phyloP scores from a whole-genome alignment of 2,113 vertebrate genomes.

The Indicator maculatus region DNA sequence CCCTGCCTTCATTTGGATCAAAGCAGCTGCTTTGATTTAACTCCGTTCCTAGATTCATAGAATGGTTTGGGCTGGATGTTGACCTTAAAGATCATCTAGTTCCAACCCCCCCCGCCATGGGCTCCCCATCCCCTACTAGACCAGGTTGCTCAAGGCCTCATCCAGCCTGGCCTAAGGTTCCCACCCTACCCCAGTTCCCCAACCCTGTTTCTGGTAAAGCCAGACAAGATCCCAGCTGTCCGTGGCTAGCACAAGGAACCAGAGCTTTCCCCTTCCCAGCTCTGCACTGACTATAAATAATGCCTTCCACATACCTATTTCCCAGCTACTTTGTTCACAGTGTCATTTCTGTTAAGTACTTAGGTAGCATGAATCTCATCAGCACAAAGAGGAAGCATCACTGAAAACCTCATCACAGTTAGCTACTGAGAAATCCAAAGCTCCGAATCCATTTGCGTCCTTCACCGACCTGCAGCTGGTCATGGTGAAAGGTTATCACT shows the following conservation, averaged over 20 bases:
- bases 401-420: slow-evolving; percentile 74
- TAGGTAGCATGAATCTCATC: slow-evolving; percentile 82
- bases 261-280: slow-evolving; percentile 69
- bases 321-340: slow-evolving; percentile 86
- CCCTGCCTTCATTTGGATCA: slow-evolving; percentile 77
- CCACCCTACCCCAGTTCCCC: slow-evolving; percentile 63
- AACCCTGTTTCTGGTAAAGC: slow-evolving; percentile 71
- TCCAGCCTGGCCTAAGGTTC: not conserved
- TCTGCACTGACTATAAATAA: slow-evolving; percentile 79
- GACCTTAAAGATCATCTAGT: no score
- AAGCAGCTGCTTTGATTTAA: slow-evolving; percentile 72
- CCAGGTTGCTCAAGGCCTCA: no score
- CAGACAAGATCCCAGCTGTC: slow-evolving; percentile 65
- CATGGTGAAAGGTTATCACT: slow-evolving; percentile 63
- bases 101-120: no score
- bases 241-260: slow-evolving; percentile 70
- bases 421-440: slow-evolving; percentile 75
- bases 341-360: slow-evolving; percentile 88
- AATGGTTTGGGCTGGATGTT: no score
- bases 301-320: slow-evolving; percentile 75
- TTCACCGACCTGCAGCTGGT: slow-evolving; percentile 73
- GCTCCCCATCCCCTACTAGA: no score
- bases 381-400: slow-evolving; percentile 81
- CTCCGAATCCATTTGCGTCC: slow-evolving; percentile 68
- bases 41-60: slow-evolving; percentile 4